Evolutionary conservation across 2,888 invertebrate genomes (phyloP).

Genomic region (Panopea generosa): DNA sequence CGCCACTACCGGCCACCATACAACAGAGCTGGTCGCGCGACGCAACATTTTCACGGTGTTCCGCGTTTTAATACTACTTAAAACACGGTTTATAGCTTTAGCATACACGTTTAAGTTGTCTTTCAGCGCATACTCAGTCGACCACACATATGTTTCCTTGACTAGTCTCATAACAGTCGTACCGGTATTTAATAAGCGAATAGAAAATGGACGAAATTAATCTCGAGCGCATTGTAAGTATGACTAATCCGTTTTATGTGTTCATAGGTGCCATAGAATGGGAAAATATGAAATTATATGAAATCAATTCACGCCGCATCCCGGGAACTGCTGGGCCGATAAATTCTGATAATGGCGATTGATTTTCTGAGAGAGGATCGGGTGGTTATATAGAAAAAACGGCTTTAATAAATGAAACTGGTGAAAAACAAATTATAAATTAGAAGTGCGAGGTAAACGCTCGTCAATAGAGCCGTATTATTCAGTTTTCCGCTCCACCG

Average conservation of each 20-base stretch:
- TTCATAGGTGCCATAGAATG: slow-evolving; percentile 39
- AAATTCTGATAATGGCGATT: slow-evolving; percentile 1
- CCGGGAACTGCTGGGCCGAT: slow-evolving; percentile 7
- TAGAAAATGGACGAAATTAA: slow-evolving; percentile 50
- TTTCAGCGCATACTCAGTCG: background rate
- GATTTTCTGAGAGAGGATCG: slow-evolving; percentile 8
- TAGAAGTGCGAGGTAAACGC: too few relatives aligned
- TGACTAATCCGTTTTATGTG: slow-evolving; percentile 53
- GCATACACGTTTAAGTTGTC: slow-evolving; percentile 4
- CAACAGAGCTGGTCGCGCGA: too few relatives aligned
- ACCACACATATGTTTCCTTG: slow-evolving; percentile 19
- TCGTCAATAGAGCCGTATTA: slow-evolving; percentile 19
- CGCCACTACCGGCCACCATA: too few relatives aligned
- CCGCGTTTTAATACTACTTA: too few relatives aligned
- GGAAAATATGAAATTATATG: slow-evolving; percentile 41
- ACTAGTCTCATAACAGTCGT: background rate
- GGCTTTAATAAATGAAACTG: too few relatives aligned
- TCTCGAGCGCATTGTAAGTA: slow-evolving; percentile 48
- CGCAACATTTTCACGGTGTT: too few relatives aligned
- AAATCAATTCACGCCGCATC: slow-evolving; percentile 27
- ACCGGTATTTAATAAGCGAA: slow-evolving; percentile 41
- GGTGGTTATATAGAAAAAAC: too few relatives aligned
- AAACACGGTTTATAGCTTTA: too few relatives aligned
- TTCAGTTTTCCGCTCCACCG: slow-evolving; percentile 51
- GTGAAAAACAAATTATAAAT: too few relatives aligned